Conservation (phyloP, 37 sponge, comb jelly and placozoan species). For the Cliona cf. orientalis region DNA sequence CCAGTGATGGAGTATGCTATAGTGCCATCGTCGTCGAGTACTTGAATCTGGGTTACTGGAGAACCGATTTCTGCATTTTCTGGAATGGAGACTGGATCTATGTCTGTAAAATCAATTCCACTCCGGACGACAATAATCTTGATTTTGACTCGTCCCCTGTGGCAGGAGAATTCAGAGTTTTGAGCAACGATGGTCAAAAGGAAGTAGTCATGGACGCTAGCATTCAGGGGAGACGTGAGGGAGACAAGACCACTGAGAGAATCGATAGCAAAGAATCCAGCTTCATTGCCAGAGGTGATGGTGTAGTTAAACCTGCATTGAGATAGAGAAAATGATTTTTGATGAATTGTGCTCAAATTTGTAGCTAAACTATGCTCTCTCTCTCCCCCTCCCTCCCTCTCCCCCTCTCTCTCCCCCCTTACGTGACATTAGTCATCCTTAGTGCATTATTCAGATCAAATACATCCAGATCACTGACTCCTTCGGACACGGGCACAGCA, state of each 20-base stretch:
- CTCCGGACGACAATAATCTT: slow-evolving; percentile 46
- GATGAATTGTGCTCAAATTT: too few species aligned
- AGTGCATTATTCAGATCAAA: slow-evolving; percentile 39
- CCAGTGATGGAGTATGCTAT: slow-evolving; percentile 54
- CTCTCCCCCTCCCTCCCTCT: background rate
- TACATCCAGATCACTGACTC: background rate
- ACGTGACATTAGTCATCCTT: slow-evolving; percentile 49
- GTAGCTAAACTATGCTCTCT: background rate
- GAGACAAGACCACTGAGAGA: slow-evolving; percentile 28
- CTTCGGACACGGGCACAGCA: slow-evolving; percentile 27
- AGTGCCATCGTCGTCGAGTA: slow-evolving; percentile 40
- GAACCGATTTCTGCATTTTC: slow-evolving; percentile 60
- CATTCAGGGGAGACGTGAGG: slow-evolving; percentile 9
- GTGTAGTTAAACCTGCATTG: slow-evolving; percentile 59
- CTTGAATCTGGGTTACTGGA: slow-evolving; percentile 47
- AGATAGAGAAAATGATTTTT: background rate
- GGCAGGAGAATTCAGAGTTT: slow-evolving; percentile 62
- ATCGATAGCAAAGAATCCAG: slow-evolving; percentile 54
- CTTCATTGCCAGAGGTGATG: slow-evolving; percentile 67
- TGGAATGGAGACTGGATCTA: slow-evolving; percentile 30
- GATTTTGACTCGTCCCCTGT: slow-evolving; percentile 52
- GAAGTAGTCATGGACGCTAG: slow-evolving; percentile 20
- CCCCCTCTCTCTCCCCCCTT: background rate
- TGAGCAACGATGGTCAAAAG: slow-evolving; percentile 64
- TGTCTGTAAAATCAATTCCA: slow-evolving; percentile 21